Conservation (phyloP, 2,113 vertebrate species). For the Centropus unirufus region DNA sequence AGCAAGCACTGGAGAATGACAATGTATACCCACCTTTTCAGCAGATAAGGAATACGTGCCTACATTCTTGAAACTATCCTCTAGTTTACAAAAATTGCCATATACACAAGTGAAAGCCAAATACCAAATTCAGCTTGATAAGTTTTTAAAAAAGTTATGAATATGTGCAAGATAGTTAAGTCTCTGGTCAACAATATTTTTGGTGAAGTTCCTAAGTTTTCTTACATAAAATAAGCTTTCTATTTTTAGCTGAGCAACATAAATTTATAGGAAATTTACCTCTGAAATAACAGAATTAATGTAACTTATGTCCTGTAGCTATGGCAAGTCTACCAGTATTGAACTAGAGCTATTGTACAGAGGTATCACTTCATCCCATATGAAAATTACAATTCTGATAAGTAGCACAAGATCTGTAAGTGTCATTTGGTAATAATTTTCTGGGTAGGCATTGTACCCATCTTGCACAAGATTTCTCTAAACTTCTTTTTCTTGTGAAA, state of each 20-base stretch:
- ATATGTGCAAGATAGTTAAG: background rate
- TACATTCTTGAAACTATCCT: background rate
- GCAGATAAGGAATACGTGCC: background rate
- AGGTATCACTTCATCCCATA: background rate
- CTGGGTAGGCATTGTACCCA: background rate
- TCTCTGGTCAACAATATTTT: background rate
- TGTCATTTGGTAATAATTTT: background rate
- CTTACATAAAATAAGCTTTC: background rate
- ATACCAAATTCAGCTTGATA: background rate
- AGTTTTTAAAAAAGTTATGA: background rate
- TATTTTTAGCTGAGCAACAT: background rate
- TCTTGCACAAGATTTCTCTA: background rate
- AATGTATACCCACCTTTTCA: background rate
- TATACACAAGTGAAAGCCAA: background rate
- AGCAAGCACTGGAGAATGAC: background rate
- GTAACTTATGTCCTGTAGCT: background rate
- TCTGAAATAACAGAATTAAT: background rate
- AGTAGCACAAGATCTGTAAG: background rate
- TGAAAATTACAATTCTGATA: background rate
- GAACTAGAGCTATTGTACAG: background rate
- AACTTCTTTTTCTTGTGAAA: background rate
- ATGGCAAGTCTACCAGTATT: background rate
- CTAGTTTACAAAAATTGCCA: background rate
- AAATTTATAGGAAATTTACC: background rate
- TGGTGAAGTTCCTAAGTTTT: background rate